Percentiles rank a stretch among this genome's conserved stretches.
These are phyloP conservation scores for Epistrophe grossulariae DNA, from an alignment of 2,888 invertebrate genomes.

Conservation along the genomic window DNA sequence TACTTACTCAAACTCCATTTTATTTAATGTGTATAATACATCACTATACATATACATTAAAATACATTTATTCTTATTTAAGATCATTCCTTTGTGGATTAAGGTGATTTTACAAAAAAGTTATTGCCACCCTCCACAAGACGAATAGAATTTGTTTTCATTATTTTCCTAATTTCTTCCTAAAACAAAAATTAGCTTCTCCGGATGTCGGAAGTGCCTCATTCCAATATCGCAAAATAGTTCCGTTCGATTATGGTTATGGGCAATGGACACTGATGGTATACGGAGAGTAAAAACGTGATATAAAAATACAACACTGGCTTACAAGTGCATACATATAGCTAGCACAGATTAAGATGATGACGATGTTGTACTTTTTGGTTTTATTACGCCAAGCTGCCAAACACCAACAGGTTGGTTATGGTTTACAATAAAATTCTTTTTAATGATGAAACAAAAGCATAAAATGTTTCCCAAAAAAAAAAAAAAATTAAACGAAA, in stretches of 20 bases:
- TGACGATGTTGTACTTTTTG: neutral
- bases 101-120: conserved; percentile 3
- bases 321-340: neutral
- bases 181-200: neutral
- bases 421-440: neutral
- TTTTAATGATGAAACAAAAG: conserved; percentile 9
- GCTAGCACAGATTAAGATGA: neutral
- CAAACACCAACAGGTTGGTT: conserved; percentile 25
- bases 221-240: neutral
- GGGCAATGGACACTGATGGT: neutral
- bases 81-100: neutral
- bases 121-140: neutral
- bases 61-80: neutral
- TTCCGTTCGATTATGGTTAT: conserved; percentile 1
- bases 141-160: neutral
- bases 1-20: neutral
- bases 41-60: neutral
- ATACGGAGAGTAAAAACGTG: conserved; percentile 6
- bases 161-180: neutral
- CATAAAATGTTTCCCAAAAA: conserved; percentile 7
- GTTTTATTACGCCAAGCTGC: conserved; percentile 8
- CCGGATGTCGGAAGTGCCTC: conserved; percentile 1
- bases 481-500: neutral
- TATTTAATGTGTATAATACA: too few species aligned
- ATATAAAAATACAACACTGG: neutral